Evolutionary conservation across 2,797 vertebrate genomes (phyloP).

Genomic region (Crax fasciolata): DNA sequence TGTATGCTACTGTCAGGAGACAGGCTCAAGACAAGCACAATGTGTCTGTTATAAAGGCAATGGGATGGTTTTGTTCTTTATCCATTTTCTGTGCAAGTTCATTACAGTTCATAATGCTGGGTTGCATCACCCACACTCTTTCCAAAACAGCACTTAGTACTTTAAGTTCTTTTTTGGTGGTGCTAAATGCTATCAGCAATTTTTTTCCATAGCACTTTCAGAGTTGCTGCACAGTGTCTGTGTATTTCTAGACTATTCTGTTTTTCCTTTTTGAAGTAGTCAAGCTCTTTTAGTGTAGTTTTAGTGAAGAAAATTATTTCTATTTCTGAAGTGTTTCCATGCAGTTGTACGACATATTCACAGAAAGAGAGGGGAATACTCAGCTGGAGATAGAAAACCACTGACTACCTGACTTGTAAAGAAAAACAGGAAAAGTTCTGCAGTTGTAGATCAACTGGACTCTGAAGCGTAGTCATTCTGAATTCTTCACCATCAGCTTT

Average conservation of each 20-base stretch:
- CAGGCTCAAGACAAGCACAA: not conserved
- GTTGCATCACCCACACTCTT: conserved; percentile 56
- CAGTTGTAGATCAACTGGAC: not conserved
- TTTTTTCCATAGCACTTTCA: conserved; percentile 23
- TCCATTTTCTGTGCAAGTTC: not conserved
- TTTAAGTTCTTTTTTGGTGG: conserved; percentile 44
- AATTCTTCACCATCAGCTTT: not conserved
- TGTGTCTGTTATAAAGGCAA: not conserved
- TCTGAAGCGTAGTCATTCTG: not conserved
- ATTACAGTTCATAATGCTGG: not conserved
- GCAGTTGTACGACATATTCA: not conserved
- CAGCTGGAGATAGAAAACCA: not conserved
- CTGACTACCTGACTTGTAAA: not conserved
- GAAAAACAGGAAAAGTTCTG: not conserved
- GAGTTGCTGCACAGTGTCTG: conserved; percentile 31
- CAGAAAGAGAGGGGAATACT: not conserved
- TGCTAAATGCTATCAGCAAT: conserved; percentile 58
- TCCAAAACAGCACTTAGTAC: conserved; percentile 53
- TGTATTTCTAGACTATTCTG: conserved; percentile 42
- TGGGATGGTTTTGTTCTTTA: not conserved
- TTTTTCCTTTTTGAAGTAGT: conserved; percentile 1
- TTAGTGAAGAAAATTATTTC: not conserved
- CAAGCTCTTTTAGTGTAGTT: not conserved
- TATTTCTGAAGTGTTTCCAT: not conserved
- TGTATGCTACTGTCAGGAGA: not conserved